phyloP scores from a whole-genome alignment of 2,797 vertebrate genomes.

The Pachyuromys duprasi region DNA sequence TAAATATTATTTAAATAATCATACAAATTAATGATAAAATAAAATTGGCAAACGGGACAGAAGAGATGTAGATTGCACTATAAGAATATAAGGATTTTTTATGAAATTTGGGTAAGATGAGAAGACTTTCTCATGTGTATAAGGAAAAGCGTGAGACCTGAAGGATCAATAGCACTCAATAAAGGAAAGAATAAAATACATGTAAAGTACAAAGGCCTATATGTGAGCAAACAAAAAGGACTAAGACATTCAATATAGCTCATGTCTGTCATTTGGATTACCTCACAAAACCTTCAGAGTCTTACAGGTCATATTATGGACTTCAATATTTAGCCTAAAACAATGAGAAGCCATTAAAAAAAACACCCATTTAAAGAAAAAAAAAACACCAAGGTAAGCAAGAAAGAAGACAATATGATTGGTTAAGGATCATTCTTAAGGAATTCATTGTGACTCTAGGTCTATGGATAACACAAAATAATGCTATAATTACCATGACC shows the following conservation, averaged over 20 bases:
- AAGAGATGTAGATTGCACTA: neutral
- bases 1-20: slow-evolving; percentile 47
- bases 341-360: slow-evolving; percentile 60
- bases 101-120: neutral
- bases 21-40: slow-evolving; percentile 52
- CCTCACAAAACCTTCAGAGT: neutral
- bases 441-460: slow-evolving; percentile 38
- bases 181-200: slow-evolving; percentile 21
- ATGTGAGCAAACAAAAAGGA: neutral
- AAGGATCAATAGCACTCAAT: slow-evolving; percentile 37
- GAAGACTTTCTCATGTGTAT: slow-evolving; percentile 26
- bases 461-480: slow-evolving; percentile 39
- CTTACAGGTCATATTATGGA: slow-evolving; percentile 20
- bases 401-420: slow-evolving; percentile 17
- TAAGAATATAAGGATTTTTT: slow-evolving; percentile 38
- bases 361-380: too few relatives aligned
- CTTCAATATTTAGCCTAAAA: slow-evolving; percentile 57
- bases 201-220: slow-evolving; percentile 31
- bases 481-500: slow-evolving; percentile 43
- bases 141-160: slow-evolving; percentile 6
- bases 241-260: neutral
- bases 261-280: slow-evolving; percentile 1
- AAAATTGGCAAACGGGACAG: slow-evolving; percentile 44
- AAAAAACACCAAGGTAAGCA: neutral
- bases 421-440: slow-evolving; percentile 35